A percentile compares a stretch with the other conserved stretches of the same genome.
phyloP scores from a whole-genome alignment of 92 coral and sea anemone species.

The Phymanthus crucifer region DNA sequence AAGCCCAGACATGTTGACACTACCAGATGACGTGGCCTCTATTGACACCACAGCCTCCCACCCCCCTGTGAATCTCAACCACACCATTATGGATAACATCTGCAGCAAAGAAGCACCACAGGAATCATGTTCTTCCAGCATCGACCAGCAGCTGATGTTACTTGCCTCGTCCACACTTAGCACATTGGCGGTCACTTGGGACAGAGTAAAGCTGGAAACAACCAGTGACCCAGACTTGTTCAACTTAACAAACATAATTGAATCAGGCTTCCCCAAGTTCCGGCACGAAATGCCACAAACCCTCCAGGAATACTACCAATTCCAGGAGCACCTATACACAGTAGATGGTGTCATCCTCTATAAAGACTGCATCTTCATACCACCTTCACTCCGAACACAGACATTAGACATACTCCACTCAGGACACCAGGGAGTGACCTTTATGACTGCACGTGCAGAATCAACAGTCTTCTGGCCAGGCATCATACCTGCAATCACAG shows the following conservation, averaged over 20 bases:
- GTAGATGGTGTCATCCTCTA: constrained; percentile 50
- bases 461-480: constrained; percentile 61
- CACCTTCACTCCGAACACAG: constrained; percentile 45
- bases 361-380: constrained; percentile 50
- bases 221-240: constrained; percentile 27
- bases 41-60: too few relatives aligned
- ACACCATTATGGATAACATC: too few relatives aligned
- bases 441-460: constrained; percentile 53
- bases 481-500: constrained; percentile 40
- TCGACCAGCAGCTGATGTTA: constrained; percentile 15
- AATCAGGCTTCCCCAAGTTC: constrained; percentile 43
- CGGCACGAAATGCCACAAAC: constrained; percentile 45
- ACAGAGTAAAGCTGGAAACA: constrained; percentile 30
- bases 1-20: constrained; percentile 26
- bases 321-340: constrained; percentile 53
- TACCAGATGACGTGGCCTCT: constrained; percentile 48
- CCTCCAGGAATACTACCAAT: constrained; percentile 47
- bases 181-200: constrained; percentile 41
- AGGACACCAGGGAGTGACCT: constrained; percentile 62
- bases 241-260: constrained; percentile 22
- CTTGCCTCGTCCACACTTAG: constrained; percentile 25
- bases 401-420: constrained; percentile 39
- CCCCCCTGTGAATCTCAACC: constrained; percentile 5
- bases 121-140: constrained; percentile 2
- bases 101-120: not conserved